These are phyloP conservation scores for Subanguina moxae DNA, from an alignment of 1,140 invertebrate species.

Conservation along the genomic window DNA sequence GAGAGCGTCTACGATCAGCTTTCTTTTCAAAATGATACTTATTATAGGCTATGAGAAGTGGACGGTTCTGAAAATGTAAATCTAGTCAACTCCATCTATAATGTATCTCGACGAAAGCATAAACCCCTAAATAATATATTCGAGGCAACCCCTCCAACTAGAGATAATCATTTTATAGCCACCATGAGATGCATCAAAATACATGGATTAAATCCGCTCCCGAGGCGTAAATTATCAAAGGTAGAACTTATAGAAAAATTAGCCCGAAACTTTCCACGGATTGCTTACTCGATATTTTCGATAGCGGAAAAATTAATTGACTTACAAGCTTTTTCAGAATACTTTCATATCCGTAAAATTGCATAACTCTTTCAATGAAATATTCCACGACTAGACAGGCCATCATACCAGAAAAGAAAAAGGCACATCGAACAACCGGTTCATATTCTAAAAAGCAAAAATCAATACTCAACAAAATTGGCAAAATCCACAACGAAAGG, in stretches of 20 bases:
- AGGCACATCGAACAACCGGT: background rate
- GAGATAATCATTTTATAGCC: background rate
- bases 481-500: background rate
- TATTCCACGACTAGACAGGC: background rate
- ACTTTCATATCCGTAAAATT: background rate
- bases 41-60: background rate
- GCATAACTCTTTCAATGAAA: background rate
- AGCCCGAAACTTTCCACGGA: too few relatives aligned
- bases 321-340: background rate
- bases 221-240: too few relatives aligned
- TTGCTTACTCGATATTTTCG: too few relatives aligned
- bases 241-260: too few relatives aligned
- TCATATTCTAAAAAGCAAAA: background rate
- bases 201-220: too few relatives aligned
- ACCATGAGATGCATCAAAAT: background rate
- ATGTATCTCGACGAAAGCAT: background rate
- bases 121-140: background rate
- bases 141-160: background rate
- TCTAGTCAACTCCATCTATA: background rate
- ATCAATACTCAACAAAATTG: background rate
- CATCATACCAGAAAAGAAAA: background rate
- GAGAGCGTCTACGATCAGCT: background rate
- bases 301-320: background rate
- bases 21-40: background rate
- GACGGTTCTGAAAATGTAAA: background rate